phyloP scores from a whole-genome alignment of 2,113 vertebrate genomes.

The Hippocampus barbouri region DNA sequence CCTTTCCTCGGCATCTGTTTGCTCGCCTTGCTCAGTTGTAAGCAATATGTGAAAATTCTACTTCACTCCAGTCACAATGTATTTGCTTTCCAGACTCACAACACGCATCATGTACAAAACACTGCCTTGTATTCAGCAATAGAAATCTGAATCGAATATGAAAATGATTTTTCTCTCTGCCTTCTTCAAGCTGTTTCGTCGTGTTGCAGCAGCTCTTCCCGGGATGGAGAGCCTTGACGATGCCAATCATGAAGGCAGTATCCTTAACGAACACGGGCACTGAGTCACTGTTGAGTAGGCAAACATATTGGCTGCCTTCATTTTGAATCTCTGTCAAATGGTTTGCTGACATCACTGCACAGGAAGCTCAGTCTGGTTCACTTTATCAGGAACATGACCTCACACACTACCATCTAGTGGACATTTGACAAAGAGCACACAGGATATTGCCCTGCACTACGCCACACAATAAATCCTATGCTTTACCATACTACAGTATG shows the following conservation, averaged over 20 bases:
- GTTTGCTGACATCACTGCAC: background rate
- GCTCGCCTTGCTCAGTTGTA: no score
- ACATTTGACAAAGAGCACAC: background rate
- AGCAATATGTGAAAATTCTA: no score
- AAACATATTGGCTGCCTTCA: conserved; percentile 38
- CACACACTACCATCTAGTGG: background rate
- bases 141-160: background rate
- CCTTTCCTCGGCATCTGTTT: no score
- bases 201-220: conserved; percentile 69
- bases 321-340: conserved; percentile 52
- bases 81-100: background rate
- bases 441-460: background rate
- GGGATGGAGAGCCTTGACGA: conserved; percentile 73
- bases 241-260: conserved; percentile 72
- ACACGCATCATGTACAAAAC: background rate
- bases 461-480: no score
- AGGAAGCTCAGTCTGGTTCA: background rate
- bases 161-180: background rate
- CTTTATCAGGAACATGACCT: background rate
- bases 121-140: background rate
- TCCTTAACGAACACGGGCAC: conserved; percentile 51
- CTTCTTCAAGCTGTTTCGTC: conserved; percentile 59
- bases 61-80: no score
- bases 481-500: background rate
- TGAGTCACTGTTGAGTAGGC: conserved; percentile 32